Conservation (phyloP, 2,888 invertebrate species). For the Lithophane semibrunnea region DNA sequence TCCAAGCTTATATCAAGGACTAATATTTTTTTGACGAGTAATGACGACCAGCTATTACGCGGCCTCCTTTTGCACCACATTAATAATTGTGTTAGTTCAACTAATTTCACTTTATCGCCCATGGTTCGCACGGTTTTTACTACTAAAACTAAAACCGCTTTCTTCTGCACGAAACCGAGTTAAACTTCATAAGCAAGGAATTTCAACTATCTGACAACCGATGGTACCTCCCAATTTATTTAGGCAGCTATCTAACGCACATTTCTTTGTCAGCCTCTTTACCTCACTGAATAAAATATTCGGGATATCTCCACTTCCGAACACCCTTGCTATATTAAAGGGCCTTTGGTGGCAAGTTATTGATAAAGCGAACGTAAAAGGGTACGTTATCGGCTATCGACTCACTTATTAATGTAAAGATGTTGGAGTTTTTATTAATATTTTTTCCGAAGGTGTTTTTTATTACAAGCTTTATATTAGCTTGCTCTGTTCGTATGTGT, state of each 20-base stretch:
- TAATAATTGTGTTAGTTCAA: background rate
- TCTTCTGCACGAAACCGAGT: slow-evolving; percentile 3
- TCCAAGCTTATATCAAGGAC: slow-evolving; percentile 19
- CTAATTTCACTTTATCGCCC: no score
- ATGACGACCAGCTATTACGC: background rate
- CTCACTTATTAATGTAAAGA: slow-evolving; percentile 70
- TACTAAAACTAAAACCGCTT: no score
- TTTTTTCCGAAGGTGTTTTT: slow-evolving; percentile 46
- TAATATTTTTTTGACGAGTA: no score
- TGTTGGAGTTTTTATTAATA: slow-evolving; percentile 53
- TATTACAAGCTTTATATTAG: no score
- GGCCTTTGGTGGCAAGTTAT: slow-evolving; percentile 76
- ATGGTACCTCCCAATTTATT: slow-evolving; percentile 82
- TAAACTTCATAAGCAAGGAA: slow-evolving; percentile 33
- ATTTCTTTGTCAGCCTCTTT: slow-evolving; percentile 89
- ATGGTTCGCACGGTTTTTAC: no score
- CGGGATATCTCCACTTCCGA: slow-evolving; percentile 84
- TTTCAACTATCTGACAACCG: slow-evolving; percentile 59
- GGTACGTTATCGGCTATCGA: slow-evolving; percentile 70
- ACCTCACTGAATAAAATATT: slow-evolving; percentile 88
- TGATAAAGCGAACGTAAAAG: slow-evolving; percentile 75
- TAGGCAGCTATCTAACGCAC: slow-evolving; percentile 86
- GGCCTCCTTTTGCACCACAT: no score
- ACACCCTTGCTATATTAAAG: slow-evolving; percentile 81
- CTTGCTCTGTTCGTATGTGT: no score